Conservation (phyloP, 1,140 invertebrate species). For the Drosophila hydei region DNA sequence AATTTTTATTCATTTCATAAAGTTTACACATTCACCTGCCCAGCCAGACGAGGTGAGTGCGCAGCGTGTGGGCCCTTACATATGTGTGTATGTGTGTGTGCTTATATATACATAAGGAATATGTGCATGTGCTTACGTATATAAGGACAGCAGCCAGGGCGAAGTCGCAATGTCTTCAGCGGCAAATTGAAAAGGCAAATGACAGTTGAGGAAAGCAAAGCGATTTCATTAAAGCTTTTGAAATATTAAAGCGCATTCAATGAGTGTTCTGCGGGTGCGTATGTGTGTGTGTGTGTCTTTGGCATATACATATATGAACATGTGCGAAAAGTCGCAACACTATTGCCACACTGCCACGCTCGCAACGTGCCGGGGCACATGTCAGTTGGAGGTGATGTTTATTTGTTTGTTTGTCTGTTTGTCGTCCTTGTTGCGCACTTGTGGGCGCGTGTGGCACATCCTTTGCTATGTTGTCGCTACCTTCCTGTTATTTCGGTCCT, state of each 20-base stretch:
- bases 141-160: slow-evolving; percentile 8
- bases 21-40: slow-evolving; percentile 18
- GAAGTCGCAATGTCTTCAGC: slow-evolving; percentile 23
- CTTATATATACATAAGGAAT: neutral
- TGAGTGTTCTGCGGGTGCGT: slow-evolving; percentile 21
- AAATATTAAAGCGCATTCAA: slow-evolving; percentile 76
- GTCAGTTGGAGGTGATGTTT: slow-evolving; percentile 45
- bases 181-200: slow-evolving; percentile 70
- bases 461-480: slow-evolving; percentile 28
- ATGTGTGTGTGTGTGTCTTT: slow-evolving; percentile 9
- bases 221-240: slow-evolving; percentile 77
- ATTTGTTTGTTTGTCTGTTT: slow-evolving; percentile 45
- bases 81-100: neutral
- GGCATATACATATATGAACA: slow-evolving; percentile 13
- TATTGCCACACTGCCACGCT: neutral
- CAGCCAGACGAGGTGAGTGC: too few relatives aligned
- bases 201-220: slow-evolving; percentile 53
- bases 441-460: slow-evolving; percentile 46
- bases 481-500: slow-evolving; percentile 50
- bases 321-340: slow-evolving; percentile 22
- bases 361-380: slow-evolving; percentile 11
- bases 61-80: too few relatives aligned
- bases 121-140: neutral
- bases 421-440: slow-evolving; percentile 29
- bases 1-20: slow-evolving; percentile 55